Conservation (phyloP, 2,113 vertebrate species). For the Pachyramphus minor region DNA sequence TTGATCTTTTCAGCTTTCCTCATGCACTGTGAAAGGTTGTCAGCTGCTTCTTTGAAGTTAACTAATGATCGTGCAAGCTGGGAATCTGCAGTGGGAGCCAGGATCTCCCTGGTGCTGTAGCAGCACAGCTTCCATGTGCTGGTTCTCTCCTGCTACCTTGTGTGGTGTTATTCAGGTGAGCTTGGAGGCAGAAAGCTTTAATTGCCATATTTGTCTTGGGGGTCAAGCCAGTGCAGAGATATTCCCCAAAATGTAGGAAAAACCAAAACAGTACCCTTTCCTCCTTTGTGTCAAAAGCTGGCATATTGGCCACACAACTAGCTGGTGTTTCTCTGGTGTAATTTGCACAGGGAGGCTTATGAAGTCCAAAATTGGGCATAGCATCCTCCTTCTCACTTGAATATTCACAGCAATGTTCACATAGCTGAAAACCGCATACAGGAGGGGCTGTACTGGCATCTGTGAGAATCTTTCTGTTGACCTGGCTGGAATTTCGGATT, state of each 20-base stretch:
- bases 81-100: constrained; percentile 17
- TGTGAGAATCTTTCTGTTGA: background rate
- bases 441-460: background rate
- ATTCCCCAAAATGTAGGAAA: background rate
- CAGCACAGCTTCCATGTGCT: background rate
- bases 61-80: constrained; percentile 64
- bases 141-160: background rate
- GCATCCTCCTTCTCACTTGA: background rate
- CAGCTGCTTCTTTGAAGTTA: constrained; percentile 75
- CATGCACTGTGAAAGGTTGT: constrained; percentile 68
- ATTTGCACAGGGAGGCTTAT: background rate
- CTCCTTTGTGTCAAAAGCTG: background rate
- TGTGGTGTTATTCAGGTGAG: background rate
- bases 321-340: background rate
- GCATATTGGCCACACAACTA: background rate
- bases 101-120: constrained; percentile 20
- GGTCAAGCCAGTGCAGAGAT: background rate
- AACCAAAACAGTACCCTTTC: background rate
- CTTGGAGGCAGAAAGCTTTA: constrained; percentile 10
- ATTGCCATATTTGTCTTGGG: background rate
- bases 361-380: background rate
- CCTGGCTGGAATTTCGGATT: background rate
- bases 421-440: background rate
- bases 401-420: background rate
- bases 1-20: constrained; percentile 72